Percentiles rank a stretch among this genome's conserved stretches.
phyloP scores from a whole-genome alignment of 2,113 vertebrate species.

The Ceratotherium simum region DNA sequence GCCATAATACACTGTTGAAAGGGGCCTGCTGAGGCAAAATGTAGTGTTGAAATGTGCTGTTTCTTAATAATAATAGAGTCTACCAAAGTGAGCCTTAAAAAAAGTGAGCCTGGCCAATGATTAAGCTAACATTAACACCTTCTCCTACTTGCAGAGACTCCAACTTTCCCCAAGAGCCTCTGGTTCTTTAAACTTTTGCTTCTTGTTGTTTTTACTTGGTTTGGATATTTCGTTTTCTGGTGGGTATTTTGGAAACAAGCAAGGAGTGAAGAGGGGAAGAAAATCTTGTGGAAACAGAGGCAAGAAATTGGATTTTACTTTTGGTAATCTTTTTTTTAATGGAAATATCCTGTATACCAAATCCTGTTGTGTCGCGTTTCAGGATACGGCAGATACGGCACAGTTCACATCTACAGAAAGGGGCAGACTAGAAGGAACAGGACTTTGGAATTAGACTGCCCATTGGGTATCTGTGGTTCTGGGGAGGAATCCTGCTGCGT shows the following conservation, averaged over 20 bases:
- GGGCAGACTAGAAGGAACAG: not conserved
- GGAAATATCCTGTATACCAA: not conserved
- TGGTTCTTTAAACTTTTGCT: slow-evolving; percentile 33
- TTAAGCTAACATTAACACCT: slow-evolving; percentile 21
- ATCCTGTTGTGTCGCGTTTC: not conserved
- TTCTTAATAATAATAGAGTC: slow-evolving; percentile 63
- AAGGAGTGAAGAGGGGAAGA: not conserved
- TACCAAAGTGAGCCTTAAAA: not conserved
- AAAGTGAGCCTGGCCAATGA: not conserved
- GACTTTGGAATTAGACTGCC: not conserved
- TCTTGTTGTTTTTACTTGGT: slow-evolving; percentile 11
- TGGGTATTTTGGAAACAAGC: not conserved
- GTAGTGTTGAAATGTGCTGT: slow-evolving; percentile 51
- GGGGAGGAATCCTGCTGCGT: not conserved
- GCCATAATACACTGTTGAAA: slow-evolving; percentile 75
- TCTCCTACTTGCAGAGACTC: slow-evolving; percentile 23
- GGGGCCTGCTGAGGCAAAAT: slow-evolving; percentile 59
- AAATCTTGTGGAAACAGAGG: not conserved
- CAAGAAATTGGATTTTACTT: not conserved
- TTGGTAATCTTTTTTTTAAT: not conserved
- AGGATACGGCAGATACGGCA: not conserved
- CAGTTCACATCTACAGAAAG: not conserved
- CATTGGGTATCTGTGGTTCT: rapidly evolving
- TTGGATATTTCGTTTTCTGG: not conserved
- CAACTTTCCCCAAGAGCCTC: not conserved